Conservation (phyloP, 2,888 invertebrate species). For the Caenorhabditis doughertyi region DNA sequence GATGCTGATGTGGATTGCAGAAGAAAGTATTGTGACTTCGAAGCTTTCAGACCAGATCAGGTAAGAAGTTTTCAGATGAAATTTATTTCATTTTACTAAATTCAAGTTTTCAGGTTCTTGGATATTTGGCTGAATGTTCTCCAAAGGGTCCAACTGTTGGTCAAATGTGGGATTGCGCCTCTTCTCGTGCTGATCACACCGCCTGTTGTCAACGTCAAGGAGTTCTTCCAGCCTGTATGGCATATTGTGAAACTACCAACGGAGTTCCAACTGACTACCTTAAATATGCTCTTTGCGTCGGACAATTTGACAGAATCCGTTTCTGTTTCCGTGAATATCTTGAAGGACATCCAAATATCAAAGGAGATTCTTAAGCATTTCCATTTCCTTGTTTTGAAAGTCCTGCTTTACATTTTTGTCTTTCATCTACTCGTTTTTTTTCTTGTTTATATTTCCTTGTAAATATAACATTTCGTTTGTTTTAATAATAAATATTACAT, state of each 20-base stretch:
- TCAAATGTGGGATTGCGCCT: constrained; percentile 82
- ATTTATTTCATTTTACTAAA: background rate
- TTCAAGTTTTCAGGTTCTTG: constrained; percentile 75
- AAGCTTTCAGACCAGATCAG: constrained; percentile 81
- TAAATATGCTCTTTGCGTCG: constrained; percentile 81
- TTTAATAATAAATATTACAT: constrained; percentile 40
- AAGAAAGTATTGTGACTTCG: constrained; percentile 81
- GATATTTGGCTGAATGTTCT: constrained; percentile 80
- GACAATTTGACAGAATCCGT: constrained; percentile 81
- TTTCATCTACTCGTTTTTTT: constrained; percentile 10
- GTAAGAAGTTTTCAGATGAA: constrained; percentile 62
- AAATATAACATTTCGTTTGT: constrained; percentile 16
- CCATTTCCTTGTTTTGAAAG: background rate
- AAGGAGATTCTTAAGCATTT: constrained; percentile 45
- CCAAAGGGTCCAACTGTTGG: constrained; percentile 80
- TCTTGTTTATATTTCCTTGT: constrained; percentile 4
- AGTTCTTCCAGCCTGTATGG: constrained; percentile 79
- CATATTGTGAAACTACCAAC: constrained; percentile 81
- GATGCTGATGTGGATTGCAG: constrained; percentile 80
- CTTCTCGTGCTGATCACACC: constrained; percentile 80
- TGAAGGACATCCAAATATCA: constrained; percentile 75
- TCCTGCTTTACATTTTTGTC: constrained; percentile 13
- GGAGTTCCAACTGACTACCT: constrained; percentile 82
- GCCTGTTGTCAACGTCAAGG: constrained; percentile 77
- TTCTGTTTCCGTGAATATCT: constrained; percentile 81